phyloP scores from a whole-genome alignment of 2,797 vertebrate genomes.

The Anguilla anguilla region DNA sequence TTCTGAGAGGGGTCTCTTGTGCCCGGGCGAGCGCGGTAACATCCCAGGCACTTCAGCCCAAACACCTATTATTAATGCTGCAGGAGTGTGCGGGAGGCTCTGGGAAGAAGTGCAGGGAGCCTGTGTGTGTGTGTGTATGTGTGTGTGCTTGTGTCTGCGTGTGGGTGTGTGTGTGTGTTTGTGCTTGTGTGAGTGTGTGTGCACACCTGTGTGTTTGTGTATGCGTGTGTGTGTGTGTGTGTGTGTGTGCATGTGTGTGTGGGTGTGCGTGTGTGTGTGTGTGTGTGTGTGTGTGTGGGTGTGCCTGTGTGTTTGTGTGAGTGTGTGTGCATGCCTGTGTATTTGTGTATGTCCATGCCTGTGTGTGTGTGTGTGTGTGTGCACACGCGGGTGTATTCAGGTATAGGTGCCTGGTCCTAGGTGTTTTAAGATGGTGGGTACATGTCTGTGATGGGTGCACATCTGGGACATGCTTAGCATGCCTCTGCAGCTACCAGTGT shows the following conservation, averaged over 20 bases:
- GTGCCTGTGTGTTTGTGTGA: too few relatives aligned
- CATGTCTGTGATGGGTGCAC: background rate
- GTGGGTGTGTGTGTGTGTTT: background rate
- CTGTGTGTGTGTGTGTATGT: slow-evolving; percentile 26
- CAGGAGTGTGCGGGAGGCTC: slow-evolving; percentile 28
- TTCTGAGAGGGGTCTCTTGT: slow-evolving; percentile 39
- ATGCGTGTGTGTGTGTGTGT: background rate
- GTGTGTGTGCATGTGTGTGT: too few relatives aligned
- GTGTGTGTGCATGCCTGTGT: too few relatives aligned
- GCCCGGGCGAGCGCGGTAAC: slow-evolving; percentile 55
- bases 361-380: too few relatives aligned
- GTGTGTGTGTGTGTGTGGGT: too few relatives aligned
- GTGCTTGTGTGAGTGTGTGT: background rate
- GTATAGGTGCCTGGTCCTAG: background rate
- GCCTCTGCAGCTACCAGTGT: background rate
- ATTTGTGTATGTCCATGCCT: too few relatives aligned
- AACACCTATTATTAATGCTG: slow-evolving; percentile 56
- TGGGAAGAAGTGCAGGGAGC: background rate
- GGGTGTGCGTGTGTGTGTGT: too few relatives aligned
- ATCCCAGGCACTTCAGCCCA: slow-evolving; percentile 58
- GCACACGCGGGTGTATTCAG: background rate
- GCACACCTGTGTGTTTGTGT: background rate
- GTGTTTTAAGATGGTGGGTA: background rate
- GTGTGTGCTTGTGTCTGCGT: background rate
- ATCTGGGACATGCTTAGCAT: background rate